Conservation (phyloP, 2,888 invertebrate species). For the Neoascia interrupta region DNA sequence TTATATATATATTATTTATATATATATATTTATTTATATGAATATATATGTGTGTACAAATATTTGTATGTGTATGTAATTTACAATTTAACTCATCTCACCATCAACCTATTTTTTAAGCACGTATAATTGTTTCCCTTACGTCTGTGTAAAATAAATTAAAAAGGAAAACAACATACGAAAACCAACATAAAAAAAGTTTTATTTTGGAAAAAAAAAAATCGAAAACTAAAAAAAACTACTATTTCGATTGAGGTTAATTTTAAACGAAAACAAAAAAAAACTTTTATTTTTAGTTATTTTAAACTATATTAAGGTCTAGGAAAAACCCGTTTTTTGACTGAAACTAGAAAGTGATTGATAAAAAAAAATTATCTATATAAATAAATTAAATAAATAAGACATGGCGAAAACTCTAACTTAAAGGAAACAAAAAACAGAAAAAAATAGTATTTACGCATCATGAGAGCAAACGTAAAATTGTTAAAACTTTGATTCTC, state of each 20-base stretch:
- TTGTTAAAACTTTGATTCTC: conserved; percentile 5
- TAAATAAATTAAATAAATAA: conserved; percentile 64
- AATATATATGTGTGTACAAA: no score
- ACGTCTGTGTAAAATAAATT: conserved; percentile 65
- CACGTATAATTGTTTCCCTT: conserved; percentile 65
- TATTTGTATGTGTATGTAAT: not conserved
- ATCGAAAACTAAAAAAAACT: conserved; percentile 41
- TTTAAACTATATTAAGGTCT: conserved; percentile 66
- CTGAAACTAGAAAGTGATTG: conserved; percentile 70
- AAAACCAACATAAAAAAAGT: conserved; percentile 26
- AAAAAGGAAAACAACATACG: conserved; percentile 33
- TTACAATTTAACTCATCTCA: conserved; percentile 53
- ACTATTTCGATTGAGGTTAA: conserved; percentile 63
- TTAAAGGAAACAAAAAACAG: conserved; percentile 23
- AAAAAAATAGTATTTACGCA: conserved; percentile 30
- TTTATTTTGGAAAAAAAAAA: not conserved
- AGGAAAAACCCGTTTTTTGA: conserved; percentile 68
- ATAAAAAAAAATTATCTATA: conserved; percentile 67
- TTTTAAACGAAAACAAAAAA: conserved; percentile 21
- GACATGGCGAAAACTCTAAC: no score
- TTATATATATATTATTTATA: no score
- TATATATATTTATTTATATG: no score
- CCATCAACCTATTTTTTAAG: conserved; percentile 63
- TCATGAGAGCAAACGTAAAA: conserved; percentile 5
- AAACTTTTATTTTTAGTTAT: conserved; percentile 63